phyloP scores from a whole-genome alignment of 2,797 vertebrate species.

The Urocyon cinereoargenteus region DNA sequence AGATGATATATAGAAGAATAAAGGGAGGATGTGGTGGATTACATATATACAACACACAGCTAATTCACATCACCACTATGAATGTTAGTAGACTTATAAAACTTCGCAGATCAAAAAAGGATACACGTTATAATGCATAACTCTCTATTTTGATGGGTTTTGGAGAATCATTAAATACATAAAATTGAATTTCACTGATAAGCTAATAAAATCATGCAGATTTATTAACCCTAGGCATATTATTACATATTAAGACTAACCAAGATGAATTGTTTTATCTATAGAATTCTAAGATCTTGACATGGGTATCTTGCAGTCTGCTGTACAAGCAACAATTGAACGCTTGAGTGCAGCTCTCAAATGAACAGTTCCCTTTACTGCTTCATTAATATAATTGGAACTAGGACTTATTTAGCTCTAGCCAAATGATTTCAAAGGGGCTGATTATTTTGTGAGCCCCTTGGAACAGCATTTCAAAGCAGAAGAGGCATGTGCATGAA shows the following conservation, averaged over 20 bases:
- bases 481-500: background rate
- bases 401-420: constrained; percentile 11
- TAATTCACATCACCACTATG: background rate
- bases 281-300: background rate
- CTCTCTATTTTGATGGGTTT: background rate
- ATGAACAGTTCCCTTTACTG: constrained; percentile 3
- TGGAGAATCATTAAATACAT: background rate
- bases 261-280: background rate
- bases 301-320: background rate
- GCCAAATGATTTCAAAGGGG: constrained; percentile 52
- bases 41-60: background rate
- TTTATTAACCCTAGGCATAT: background rate
- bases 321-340: background rate
- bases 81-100: background rate
- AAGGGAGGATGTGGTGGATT: background rate
- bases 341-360: background rate
- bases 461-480: background rate
- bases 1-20: background rate
- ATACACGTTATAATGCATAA: background rate
- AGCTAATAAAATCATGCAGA: background rate
- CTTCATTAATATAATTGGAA: constrained; percentile 62
- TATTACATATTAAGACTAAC: background rate
- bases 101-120: background rate
- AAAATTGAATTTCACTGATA: background rate
- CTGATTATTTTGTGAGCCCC: constrained; percentile 30